Base-by-base conservation (phyloP, 2,888 invertebrate species). In the Boloria selene region DNA sequence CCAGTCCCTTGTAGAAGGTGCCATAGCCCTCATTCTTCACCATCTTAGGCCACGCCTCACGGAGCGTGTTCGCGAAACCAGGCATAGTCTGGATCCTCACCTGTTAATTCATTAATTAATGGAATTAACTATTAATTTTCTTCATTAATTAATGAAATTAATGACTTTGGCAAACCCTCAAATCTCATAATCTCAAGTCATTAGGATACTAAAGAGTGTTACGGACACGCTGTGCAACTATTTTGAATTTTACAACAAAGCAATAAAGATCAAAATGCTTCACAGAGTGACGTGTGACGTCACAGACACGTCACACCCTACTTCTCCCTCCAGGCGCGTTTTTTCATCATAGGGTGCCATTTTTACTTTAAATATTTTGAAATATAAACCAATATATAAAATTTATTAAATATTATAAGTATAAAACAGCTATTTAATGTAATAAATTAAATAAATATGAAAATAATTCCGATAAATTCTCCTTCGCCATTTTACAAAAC, bases 51-150 rank as follows among this genome's bases (percentile, higher is more conserved):
- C 96, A 93, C 65, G 97, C 98, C 84, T 97, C 96, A 70, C 99
- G 95, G 62, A 99, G 93, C 0, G 96, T 97, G 80, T 92, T 95
- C 22, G 97, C 97, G 85, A 96, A 99, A 2, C 98, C 98, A 58
- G 98, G 98, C 87, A 96, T 96, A 2, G 99, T 99, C 91, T 99
- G 99, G 84, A 99, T 98, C 80, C 97, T 95, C 31, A 98, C 96
- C 95, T 95, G 77, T 14, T 16, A 56, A 22, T 44, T 18, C 17
- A 18, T 38, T n/a, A 13, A 38, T 38, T 38, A 38, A 38, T 38
- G 6, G 31, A 2, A 31, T 31, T 31, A 55, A 44, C n/a, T 4
- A 45, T 45, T 42, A 10, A 4, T 17, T 22, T 22, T 45, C n/a
- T 44, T 56, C n/a, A 56, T 4, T 22, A 14, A 44, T 54, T 13